These are phyloP conservation scores for Cheirogaleus medius DNA, from an alignment of 2,113 vertebrate species.

Conservation along the genomic window DNA sequence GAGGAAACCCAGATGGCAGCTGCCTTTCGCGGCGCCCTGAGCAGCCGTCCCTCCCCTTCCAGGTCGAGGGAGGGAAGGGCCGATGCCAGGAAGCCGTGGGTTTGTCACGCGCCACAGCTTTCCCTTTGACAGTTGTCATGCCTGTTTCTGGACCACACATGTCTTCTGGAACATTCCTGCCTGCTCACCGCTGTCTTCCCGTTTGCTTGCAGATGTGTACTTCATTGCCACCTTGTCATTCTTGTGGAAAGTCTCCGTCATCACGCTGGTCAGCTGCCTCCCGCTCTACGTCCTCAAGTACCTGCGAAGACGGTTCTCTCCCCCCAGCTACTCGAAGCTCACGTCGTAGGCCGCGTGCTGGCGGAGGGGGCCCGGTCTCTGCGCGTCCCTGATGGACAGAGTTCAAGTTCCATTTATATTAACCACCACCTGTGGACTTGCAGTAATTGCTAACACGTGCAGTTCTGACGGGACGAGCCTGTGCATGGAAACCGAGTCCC, in stretches of 20 bases:
- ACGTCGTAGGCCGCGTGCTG: conserved; percentile 87
- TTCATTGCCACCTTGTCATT: conserved; percentile 96
- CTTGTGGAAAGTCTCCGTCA: conserved; percentile 97
- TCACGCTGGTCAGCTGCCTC: conserved; percentile 98
- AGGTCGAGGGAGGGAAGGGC: accelerated
- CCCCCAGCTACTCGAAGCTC: conserved; percentile 97
- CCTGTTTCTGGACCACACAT: accelerated
- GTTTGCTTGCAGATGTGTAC: conserved; percentile 90
- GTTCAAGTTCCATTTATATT: conserved; percentile 35
- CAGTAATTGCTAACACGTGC: conserved; percentile 62
- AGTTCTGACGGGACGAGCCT: conserved; percentile 50
- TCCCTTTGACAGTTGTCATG: accelerated
- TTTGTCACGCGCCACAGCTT: accelerated
- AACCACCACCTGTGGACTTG: background rate
- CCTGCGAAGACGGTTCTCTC: conserved; percentile 95
- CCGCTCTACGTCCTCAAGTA: conserved; percentile 99
- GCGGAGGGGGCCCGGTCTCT: background rate
- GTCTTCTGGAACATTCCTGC: accelerated
- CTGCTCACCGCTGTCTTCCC: background rate
- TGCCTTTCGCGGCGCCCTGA: accelerated
- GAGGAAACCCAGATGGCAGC: accelerated
- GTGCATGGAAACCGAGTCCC: background rate
- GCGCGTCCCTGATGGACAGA: conserved; percentile 60
- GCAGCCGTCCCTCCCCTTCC: no score
- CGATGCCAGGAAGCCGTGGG: accelerated